phyloP scores from a whole-genome alignment of 2,888 invertebrate genomes.

The Pristionchus exspectatus region DNA sequence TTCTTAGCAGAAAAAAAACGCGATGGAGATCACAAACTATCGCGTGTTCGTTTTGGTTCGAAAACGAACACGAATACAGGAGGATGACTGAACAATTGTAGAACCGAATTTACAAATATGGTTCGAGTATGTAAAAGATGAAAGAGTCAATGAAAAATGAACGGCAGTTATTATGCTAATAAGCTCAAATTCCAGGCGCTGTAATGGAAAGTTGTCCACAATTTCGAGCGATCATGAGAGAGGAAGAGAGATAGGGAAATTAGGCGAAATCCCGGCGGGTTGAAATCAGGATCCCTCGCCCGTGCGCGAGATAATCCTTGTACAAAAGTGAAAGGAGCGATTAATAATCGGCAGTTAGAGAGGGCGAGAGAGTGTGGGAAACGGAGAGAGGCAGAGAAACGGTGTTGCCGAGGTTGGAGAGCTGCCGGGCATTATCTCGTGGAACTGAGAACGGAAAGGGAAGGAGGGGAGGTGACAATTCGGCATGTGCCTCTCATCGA shows the following conservation, averaged over 20 bases:
- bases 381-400: neutral
- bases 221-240: neutral
- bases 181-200: neutral
- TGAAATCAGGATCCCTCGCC: constrained; percentile 35
- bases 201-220: too few species aligned
- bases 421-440: neutral
- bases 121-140: too few species aligned
- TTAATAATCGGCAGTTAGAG: neutral
- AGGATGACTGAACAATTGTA: too few species aligned
- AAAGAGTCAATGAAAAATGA: too few species aligned
- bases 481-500: too few species aligned
- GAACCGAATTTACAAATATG: too few species aligned
- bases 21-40: neutral
- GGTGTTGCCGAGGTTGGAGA: neutral
- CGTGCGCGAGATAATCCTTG: neutral
- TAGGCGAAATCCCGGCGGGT: neutral
- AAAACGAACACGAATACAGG: neutral
- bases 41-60: neutral
- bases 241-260: neutral
- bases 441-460: constrained; percentile 11
- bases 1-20: constrained; percentile 6
- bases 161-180: too few species aligned
- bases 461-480: neutral
- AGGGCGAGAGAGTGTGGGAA: neutral
- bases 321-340: neutral